A percentile compares a stretch with the other conserved stretches of the same genome.
phyloP scores from a whole-genome alignment of 2,113 vertebrate genomes.

The Dinomys branickii region DNA sequence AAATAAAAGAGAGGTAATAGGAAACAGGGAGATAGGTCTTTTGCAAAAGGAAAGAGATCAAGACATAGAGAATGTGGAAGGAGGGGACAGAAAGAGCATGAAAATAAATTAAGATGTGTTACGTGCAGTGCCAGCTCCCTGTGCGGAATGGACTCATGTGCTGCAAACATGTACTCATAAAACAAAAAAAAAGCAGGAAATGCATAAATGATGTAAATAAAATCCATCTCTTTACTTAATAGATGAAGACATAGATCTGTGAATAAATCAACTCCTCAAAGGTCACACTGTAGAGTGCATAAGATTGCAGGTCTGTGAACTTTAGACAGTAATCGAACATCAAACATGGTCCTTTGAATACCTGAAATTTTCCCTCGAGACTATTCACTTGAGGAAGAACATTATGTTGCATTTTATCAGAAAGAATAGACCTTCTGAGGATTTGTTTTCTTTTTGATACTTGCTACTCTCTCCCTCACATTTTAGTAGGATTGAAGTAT shows the following conservation, averaged over 20 bases:
- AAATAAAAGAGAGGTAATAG: not conserved
- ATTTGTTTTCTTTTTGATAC: slow-evolving; percentile 55
- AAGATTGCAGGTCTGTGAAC: slow-evolving; percentile 30
- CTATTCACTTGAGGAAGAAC: not conserved
- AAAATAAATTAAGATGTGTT: not conserved
- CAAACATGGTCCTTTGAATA: slow-evolving; percentile 1
- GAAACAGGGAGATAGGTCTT: no score
- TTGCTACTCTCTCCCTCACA: slow-evolving; percentile 16
- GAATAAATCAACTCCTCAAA: not conserved
- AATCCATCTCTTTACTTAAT: not conserved
- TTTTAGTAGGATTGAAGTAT: slow-evolving; percentile 51
- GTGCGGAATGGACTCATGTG: not conserved
- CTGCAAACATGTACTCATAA: not conserved
- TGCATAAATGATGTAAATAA: slow-evolving; percentile 7
- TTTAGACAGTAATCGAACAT: not conserved
- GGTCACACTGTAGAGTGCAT: not conserved
- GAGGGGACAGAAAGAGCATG: not conserved
- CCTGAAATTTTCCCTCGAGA: slow-evolving; percentile 1
- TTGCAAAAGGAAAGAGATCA: no score
- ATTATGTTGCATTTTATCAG: slow-evolving; percentile 31
- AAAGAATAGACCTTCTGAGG: not conserved
- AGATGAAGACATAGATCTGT: not conserved
- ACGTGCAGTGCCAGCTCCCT: not conserved
- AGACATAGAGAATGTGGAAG: not conserved
- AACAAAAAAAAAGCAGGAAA: not conserved